A percentile compares a stretch with the other conserved stretches of the same genome.
These are phyloP conservation scores for Epinephelus coioides DNA, from an alignment of 2,797 vertebrate species.

Conservation along the genomic window DNA sequence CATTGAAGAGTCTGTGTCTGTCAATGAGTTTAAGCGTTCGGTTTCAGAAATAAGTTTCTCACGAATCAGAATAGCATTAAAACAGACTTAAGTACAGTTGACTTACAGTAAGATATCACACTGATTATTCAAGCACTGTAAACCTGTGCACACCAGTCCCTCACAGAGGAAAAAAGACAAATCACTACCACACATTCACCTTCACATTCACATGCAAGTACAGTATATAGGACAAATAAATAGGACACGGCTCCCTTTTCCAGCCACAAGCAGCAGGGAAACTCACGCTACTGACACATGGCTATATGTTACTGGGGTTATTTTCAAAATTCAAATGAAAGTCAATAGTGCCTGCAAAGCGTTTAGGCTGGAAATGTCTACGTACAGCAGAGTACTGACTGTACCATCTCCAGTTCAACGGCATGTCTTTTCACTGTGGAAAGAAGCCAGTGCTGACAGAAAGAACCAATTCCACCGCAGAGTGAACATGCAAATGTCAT, in stretches of 20 bases:
- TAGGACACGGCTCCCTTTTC: constrained; percentile 21
- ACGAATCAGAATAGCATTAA: background rate
- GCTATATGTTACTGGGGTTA: background rate
- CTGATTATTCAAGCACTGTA: background rate
- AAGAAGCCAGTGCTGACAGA: background rate
- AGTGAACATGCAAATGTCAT: constrained; percentile 1
- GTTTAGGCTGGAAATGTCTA: constrained; percentile 6
- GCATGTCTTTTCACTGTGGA: constrained; percentile 12
- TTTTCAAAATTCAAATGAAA: constrained; percentile 12
- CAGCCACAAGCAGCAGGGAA: constrained; percentile 8
- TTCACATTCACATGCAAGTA: constrained; percentile 17
- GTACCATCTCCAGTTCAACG: constrained; percentile 24
- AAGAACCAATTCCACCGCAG: background rate
- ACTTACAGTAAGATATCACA: constrained; percentile 11
- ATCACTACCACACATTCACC: constrained; percentile 24
- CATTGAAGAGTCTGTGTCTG: background rate
- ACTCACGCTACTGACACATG: background rate
- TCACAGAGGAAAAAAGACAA: constrained; percentile 19
- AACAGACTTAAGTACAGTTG: background rate
- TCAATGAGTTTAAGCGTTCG: constrained; percentile 3
- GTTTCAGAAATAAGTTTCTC: background rate
- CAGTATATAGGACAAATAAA: constrained; percentile 42
- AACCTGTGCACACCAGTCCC: background rate
- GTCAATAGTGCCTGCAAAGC: background rate
- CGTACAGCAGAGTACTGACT: background rate